phyloP scores from a whole-genome alignment of 2,113 vertebrate species.

The Raja brachyura region DNA sequence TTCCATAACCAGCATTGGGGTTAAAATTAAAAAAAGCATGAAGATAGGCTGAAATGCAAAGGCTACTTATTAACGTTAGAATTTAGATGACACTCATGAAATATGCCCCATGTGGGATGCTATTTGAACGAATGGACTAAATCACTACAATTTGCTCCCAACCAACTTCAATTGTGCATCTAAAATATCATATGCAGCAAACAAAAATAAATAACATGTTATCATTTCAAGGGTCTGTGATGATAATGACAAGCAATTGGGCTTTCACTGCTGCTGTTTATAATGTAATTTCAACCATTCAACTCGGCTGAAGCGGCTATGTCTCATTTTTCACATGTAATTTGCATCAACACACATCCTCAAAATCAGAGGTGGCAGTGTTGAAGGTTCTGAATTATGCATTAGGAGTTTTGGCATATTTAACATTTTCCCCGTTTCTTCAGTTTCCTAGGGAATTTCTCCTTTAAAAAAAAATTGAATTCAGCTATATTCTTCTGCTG shows the following conservation, averaged over 20 bases:
- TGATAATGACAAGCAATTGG: constrained; percentile 3
- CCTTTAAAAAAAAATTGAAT: neutral
- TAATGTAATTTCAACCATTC: constrained; percentile 16
- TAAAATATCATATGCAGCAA: neutral
- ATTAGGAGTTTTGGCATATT: constrained; percentile 12
- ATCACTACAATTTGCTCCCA: neutral
- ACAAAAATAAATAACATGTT: neutral
- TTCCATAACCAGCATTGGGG: neutral
- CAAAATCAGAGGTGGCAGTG: constrained; percentile 19
- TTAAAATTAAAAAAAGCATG: neutral
- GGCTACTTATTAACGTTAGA: neutral
- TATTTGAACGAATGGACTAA: constrained; percentile 5
- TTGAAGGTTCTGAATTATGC: constrained; percentile 27
- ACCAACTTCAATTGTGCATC: neutral
- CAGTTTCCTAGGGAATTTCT: neutral
- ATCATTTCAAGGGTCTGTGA: neutral
- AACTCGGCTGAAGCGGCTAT: neutral
- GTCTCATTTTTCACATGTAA: constrained; percentile 31
- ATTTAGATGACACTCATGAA: neutral
- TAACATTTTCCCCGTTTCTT: constrained; percentile 5
- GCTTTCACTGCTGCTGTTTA: constrained; percentile 17
- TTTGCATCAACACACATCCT: constrained; percentile 22
- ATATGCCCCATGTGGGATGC: neutral
- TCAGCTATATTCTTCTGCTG: neutral
- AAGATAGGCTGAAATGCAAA: neutral